phyloP scores from a whole-genome alignment of 2,113 vertebrate species.

The Pseudorectes ferrugineus region DNA sequence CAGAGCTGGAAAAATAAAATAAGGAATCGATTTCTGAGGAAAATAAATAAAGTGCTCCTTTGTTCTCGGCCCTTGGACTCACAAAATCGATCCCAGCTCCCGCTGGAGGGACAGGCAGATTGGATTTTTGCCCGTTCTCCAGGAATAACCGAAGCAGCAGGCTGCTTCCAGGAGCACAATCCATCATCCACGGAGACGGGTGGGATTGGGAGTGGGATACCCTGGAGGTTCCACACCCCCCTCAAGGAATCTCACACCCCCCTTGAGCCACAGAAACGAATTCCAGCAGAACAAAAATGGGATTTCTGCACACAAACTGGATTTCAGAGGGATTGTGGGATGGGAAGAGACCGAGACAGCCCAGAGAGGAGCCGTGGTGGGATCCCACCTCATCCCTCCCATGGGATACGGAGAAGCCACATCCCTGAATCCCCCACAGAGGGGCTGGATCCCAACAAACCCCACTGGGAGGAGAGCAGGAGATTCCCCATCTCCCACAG shows the following conservation, averaged over 20 bases:
- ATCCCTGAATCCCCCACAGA: not conserved
- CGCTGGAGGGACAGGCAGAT: not conserved
- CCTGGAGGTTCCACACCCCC: rapidly evolving
- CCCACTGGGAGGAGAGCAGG: not conserved
- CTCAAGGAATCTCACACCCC: not conserved
- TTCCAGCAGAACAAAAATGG: not conserved
- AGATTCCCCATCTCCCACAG: not conserved
- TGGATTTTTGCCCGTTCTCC: not conserved
- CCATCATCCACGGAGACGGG: not conserved
- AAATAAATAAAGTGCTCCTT: not conserved
- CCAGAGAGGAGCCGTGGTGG: not conserved
- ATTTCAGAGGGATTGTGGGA: not conserved
- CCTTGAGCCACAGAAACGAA: not conserved
- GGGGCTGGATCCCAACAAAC: not conserved
- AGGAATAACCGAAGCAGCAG: not conserved
- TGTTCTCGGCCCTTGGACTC: not conserved
- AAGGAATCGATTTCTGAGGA: not conserved
- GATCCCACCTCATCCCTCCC: rapidly evolving
- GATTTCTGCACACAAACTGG: not conserved
- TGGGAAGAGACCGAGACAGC: not conserved
- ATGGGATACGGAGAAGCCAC: rapidly evolving
- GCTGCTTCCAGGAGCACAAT: not conserved
- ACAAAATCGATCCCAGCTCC: not conserved
- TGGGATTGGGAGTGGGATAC: rapidly evolving
- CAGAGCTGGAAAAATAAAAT: not conserved